phyloP scores from a whole-genome alignment of 2,797 vertebrate species.

The Trachops cirrhosus region DNA sequence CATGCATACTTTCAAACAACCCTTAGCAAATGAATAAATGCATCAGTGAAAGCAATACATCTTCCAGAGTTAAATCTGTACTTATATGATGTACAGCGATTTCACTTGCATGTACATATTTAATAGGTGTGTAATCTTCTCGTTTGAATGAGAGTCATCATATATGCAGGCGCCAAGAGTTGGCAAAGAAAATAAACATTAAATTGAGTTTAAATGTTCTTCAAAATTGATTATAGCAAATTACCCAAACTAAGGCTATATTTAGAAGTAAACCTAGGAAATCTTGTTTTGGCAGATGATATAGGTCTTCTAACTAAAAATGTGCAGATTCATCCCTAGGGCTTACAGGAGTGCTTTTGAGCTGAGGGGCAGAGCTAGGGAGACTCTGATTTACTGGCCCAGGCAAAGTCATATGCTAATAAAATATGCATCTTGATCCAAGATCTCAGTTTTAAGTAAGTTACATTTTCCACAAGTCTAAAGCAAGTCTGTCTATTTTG shows the following conservation, averaged over 20 bases:
- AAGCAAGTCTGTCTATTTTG: background rate
- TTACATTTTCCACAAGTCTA: background rate
- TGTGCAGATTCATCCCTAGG: slow-evolving; percentile 41
- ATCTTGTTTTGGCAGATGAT: slow-evolving; percentile 64
- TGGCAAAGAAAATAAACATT: slow-evolving; percentile 78
- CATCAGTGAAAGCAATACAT: slow-evolving; percentile 63
- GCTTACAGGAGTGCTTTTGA: slow-evolving; percentile 38
- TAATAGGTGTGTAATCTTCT: slow-evolving; percentile 78
- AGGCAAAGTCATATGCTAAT: background rate
- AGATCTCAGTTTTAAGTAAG: slow-evolving; percentile 21
- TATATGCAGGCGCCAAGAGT: slow-evolving; percentile 65
- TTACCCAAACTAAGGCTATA: slow-evolving; percentile 74
- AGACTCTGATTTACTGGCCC: background rate
- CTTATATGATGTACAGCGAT: slow-evolving; percentile 66
- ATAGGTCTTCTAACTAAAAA: slow-evolving; percentile 59
- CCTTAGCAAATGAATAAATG: slow-evolving; percentile 70
- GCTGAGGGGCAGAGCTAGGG: background rate
- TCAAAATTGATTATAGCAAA: slow-evolving; percentile 77
- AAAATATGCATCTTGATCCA: slow-evolving; percentile 17
- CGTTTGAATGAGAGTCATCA: slow-evolving; percentile 77
- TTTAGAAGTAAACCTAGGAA: slow-evolving; percentile 73
- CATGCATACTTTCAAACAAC: slow-evolving; percentile 53
- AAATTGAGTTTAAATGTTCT: slow-evolving; percentile 77
- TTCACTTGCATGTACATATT: slow-evolving; percentile 74
- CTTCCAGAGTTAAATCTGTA: slow-evolving; percentile 70